A percentile compares a stretch with the other conserved stretches of the same genome.
phyloP scores from a whole-genome alignment of 2,888 invertebrate genomes.

The Hypolimnas misippus region DNA sequence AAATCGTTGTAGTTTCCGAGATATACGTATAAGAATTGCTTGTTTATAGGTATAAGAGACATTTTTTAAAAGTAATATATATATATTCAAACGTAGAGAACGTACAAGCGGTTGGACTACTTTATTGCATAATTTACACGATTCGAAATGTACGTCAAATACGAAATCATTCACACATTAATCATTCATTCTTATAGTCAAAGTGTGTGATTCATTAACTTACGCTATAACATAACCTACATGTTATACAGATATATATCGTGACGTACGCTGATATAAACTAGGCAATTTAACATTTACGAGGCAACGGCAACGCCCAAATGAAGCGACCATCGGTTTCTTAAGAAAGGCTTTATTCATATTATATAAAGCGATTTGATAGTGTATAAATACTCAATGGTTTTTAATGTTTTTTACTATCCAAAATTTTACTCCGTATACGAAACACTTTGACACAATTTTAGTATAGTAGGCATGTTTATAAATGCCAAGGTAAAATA shows the following conservation, averaged over 20 bases:
- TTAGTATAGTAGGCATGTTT: slow-evolving; percentile 27
- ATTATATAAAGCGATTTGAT: slow-evolving; percentile 16
- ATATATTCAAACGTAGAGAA: too few relatives aligned
- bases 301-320: slow-evolving; percentile 29
- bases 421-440: slow-evolving; percentile 13
- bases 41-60: too few relatives aligned
- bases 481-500: slow-evolving; percentile 73
- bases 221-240: too few relatives aligned
- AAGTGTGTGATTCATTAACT: too few relatives aligned
- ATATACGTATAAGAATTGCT: too few relatives aligned
- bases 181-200: too few relatives aligned
- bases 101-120: too few relatives aligned
- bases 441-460: slow-evolving; percentile 4
- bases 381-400: slow-evolving; percentile 13
- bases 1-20: too few relatives aligned
- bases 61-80: too few relatives aligned
- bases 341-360: slow-evolving; percentile 26
- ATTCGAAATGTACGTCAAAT: too few relatives aligned
- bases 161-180: too few relatives aligned
- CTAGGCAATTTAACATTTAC: slow-evolving; percentile 43
- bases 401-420: slow-evolving; percentile 2
- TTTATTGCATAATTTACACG: too few relatives aligned
- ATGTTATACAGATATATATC: not conserved
- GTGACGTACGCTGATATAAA: slow-evolving; percentile 34
- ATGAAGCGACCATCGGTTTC: slow-evolving; percentile 18